Conservation (phyloP, 2,113 vertebrate genomes). For the Malaclemys terrapin region DNA sequence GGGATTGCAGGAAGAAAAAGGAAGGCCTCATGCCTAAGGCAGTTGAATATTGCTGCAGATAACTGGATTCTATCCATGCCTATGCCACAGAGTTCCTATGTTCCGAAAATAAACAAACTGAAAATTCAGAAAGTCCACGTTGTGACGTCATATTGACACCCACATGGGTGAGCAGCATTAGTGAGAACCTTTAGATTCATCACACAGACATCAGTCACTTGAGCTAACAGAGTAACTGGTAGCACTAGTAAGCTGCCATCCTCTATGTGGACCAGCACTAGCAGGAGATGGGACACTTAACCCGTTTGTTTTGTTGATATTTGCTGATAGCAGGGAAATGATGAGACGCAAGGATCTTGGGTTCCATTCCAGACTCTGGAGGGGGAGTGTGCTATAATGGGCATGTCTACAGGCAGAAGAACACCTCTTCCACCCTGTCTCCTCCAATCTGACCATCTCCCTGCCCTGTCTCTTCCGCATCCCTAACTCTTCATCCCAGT, state of each 20-base stretch:
- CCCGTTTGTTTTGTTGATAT: neutral
- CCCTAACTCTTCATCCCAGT: neutral
- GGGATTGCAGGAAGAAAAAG: neutral
- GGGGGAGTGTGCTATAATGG: neutral
- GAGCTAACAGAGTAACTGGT: neutral
- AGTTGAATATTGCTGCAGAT: neutral
- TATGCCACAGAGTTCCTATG: neutral
- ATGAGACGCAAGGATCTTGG: neutral
- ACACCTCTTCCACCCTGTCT: neutral
- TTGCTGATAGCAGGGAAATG: slow-evolving; percentile 3
- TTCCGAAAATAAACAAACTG: neutral
- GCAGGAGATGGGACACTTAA: fast-evolving
- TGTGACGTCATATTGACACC: neutral
- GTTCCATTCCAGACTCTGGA: slow-evolving; percentile 12
- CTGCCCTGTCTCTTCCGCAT: neutral
- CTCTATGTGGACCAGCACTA: neutral
- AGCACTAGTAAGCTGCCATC: neutral
- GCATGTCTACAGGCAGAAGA: neutral
- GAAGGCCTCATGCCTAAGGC: neutral
- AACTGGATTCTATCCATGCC: neutral
- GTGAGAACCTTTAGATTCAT: neutral
- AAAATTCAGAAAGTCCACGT: fast-evolving
- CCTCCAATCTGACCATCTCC: neutral
- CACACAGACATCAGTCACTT: neutral
- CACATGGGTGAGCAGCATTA: fast-evolving